These are phyloP conservation scores for Siderastrea radians DNA, from an alignment of 92 coral and sea anemone species.

Conservation along the genomic window DNA sequence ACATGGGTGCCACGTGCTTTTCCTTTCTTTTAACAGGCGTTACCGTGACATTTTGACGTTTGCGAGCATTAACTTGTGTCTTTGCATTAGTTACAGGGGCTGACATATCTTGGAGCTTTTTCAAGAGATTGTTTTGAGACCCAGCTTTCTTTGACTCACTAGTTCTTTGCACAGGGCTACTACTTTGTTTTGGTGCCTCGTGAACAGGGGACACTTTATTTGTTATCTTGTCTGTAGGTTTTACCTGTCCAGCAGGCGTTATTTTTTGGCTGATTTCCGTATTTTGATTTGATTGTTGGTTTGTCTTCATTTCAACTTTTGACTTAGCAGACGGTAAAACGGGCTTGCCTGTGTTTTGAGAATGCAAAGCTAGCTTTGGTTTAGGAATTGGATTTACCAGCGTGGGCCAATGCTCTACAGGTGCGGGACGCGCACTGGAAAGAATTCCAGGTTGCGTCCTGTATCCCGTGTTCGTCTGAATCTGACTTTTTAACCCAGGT, in stretches of 20 bases:
- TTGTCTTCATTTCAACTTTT: slow-evolving; percentile 1
- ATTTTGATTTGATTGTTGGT: not conserved
- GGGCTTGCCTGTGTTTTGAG: not conserved
- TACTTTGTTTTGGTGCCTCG: not conserved
- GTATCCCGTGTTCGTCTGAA: slow-evolving; percentile 11
- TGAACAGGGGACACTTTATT: not conserved
- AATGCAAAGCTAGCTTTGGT: slow-evolving; percentile 16
- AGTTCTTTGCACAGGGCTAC: not conserved
- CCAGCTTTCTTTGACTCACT: slow-evolving; percentile 4
- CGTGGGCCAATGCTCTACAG: slow-evolving; percentile 45
- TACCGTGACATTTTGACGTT: slow-evolving; percentile 13
- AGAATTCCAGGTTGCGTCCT: slow-evolving; percentile 31
- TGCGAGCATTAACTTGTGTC: not conserved
- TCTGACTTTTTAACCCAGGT: slow-evolving; percentile 9
- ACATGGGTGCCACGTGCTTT: slow-evolving; percentile 88
- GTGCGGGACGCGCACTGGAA: slow-evolving; percentile 25
- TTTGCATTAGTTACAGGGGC: not conserved
- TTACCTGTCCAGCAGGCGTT: not conserved
- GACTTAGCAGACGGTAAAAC: slow-evolving; percentile 13
- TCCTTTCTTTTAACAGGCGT: slow-evolving; percentile 5
- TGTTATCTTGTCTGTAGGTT: not conserved
- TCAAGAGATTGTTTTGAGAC: slow-evolving; percentile 8
- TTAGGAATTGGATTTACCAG: slow-evolving; percentile 5
- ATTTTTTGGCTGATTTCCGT: not conserved
- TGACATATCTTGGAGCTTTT: slow-evolving; percentile 32